Percentiles rank a stretch among this genome's conserved stretches.
phyloP scores from a whole-genome alignment of 92 coral and sea anemone genomes.

The Porites evermanni region DNA sequence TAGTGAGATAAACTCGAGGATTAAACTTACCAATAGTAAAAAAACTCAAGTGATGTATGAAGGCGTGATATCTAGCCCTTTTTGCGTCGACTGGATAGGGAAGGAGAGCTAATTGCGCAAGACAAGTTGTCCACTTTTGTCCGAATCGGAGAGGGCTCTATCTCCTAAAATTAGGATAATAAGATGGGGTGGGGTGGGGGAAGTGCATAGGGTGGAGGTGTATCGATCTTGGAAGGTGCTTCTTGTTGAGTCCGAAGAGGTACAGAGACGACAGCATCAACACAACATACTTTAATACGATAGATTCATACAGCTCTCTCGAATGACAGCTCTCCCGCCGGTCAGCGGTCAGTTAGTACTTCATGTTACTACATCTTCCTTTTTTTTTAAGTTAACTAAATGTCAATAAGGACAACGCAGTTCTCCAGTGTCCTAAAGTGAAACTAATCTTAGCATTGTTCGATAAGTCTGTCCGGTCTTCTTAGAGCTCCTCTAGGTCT shows the following conservation, averaged over 20 bases:
- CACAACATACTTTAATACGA: no score
- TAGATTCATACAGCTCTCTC: no score
- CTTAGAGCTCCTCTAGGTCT: no score
- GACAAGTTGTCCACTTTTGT: not conserved
- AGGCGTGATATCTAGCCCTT: conserved; percentile 2
- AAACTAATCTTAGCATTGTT: conserved; percentile 5
- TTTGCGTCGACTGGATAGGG: not conserved
- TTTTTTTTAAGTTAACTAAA: not conserved
- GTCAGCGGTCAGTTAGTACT: no score
- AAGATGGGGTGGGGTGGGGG: not conserved
- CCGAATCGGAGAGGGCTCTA: not conserved
- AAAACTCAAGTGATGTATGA: no score
- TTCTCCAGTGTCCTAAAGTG: conserved; percentile 6
- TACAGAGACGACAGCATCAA: no score
- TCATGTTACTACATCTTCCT: no score
- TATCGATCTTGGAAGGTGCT: not conserved
- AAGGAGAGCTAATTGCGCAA: not conserved
- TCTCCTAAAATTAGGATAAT: not conserved
- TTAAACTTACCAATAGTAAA: no score
- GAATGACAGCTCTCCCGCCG: no score
- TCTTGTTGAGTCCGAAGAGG: no score
- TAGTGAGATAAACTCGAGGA: not conserved
- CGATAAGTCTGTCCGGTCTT: not conserved
- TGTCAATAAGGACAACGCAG: not conserved
- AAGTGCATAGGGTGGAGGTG: not conserved